Conservation (phyloP, 2,888 invertebrate genomes). For the Orthosia cruda region DNA sequence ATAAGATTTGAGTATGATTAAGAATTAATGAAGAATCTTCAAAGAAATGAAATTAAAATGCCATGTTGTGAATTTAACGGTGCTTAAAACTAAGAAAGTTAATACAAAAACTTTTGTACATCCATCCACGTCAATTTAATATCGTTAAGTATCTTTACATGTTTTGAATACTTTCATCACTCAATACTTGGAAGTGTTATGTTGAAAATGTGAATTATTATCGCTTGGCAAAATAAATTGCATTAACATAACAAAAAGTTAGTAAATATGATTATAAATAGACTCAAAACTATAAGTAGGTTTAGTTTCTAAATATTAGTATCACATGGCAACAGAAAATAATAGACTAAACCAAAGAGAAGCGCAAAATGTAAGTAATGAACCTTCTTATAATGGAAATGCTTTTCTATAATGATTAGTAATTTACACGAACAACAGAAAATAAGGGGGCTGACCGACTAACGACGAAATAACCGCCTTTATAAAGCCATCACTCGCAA, state of each 20-base stretch:
- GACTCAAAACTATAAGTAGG: not conserved
- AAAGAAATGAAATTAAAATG: conserved; percentile 49
- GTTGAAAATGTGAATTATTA: not conserved
- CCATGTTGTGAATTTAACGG: conserved; percentile 30
- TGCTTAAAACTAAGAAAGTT: conserved; percentile 41
- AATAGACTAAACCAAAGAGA: not conserved
- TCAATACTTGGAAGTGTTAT: conserved; percentile 27
- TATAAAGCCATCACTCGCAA: conserved; percentile 84
- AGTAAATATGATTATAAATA: not conserved
- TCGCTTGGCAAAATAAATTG: not conserved
- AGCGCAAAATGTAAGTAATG: not conserved
- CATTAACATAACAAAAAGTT: not conserved
- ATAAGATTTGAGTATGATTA: not conserved
- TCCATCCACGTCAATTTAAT: conserved; percentile 45
- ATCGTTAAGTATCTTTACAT: conserved; percentile 54
- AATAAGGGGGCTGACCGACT: conserved; percentile 75
- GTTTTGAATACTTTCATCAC: conserved; percentile 37
- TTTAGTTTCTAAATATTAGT: not conserved
- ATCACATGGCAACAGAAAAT: not conserved
- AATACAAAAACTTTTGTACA: conserved; percentile 47
- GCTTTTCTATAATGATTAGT: conserved; percentile 53
- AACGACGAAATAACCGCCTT: conserved; percentile 87
- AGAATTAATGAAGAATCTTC: conserved; percentile 3
- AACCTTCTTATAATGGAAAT: conserved; percentile 25
- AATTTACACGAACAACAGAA: conserved; percentile 71